These are phyloP conservation scores for Mongoloraphidia duomilia DNA, from an alignment of 2,888 invertebrate species.

Conservation along the genomic window DNA sequence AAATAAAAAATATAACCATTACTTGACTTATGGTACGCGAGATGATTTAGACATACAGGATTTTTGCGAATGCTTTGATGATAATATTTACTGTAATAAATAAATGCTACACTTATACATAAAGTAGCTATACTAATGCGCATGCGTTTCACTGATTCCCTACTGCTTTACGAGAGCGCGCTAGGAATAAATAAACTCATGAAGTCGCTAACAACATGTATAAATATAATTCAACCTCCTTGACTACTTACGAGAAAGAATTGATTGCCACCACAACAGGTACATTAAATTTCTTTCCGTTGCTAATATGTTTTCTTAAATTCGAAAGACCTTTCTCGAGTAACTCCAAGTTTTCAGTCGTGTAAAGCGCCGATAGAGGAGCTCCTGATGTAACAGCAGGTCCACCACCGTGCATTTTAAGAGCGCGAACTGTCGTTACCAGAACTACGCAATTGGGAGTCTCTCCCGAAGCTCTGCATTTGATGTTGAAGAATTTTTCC, in stretches of 20 bases:
- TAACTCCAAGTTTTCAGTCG: conserved; percentile 74
- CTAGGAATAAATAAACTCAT: too few relatives aligned
- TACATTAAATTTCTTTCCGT: conserved; percentile 75
- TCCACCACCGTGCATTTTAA: conserved; percentile 99
- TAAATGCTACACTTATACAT: too few relatives aligned
- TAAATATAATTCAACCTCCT: not conserved
- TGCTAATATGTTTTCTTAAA: conserved; percentile 84
- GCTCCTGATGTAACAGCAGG: conserved; percentile 73
- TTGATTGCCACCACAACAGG: conserved; percentile 94
- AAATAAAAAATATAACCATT: too few relatives aligned
- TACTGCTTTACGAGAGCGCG: too few relatives aligned
- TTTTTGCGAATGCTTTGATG: too few relatives aligned
- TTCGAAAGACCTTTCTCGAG: conserved; percentile 79
- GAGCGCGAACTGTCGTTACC: conserved; percentile 83
- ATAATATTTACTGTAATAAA: too few relatives aligned
- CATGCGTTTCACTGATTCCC: too few relatives aligned
- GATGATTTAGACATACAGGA: too few relatives aligned
- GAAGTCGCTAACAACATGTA: too few relatives aligned
- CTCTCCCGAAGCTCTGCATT: conserved; percentile 79
- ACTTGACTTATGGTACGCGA: too few relatives aligned
- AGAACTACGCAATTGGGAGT: conserved; percentile 80
- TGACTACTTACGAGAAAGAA: conserved; percentile 51
- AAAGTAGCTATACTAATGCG: too few relatives aligned
- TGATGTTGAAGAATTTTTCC: conserved; percentile 97
- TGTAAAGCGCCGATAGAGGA: conserved; percentile 73